phyloP scores from a whole-genome alignment of 2,797 vertebrate species.

The Ispidina lecontei region DNA sequence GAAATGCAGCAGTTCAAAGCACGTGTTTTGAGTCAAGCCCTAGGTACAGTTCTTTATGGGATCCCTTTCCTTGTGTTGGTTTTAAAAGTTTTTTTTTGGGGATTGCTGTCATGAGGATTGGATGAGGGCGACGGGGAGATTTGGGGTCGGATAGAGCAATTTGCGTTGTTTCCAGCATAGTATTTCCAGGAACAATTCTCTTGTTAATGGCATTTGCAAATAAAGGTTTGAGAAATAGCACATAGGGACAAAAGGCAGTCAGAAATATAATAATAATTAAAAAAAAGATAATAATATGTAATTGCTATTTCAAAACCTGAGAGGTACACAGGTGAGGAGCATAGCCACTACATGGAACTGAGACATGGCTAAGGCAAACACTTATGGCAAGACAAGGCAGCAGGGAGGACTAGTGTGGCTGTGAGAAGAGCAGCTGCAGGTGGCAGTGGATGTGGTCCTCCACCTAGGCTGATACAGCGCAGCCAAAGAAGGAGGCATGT shows the following conservation, averaged over 20 bases:
- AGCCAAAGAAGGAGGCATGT: neutral
- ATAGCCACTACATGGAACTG: neutral
- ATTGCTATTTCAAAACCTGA: neutral
- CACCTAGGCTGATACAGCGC: neutral
- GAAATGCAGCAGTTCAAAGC: fast-evolving
- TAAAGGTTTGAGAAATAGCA: slow-evolving; percentile 4
- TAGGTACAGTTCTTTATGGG: neutral
- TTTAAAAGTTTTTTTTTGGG: neutral
- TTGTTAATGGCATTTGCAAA: neutral
- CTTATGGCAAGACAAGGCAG: neutral
- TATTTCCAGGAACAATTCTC: neutral
- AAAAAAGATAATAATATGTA: neutral
- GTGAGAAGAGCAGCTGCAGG: neutral
- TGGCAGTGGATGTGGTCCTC: neutral
- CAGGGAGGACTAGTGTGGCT: neutral
- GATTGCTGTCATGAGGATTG: neutral
- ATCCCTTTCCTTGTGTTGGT: neutral
- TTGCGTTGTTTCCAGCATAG: neutral
- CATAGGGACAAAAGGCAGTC: neutral
- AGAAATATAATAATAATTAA: neutral
- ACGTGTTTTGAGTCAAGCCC: neutral
- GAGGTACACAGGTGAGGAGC: neutral
- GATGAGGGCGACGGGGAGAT: neutral
- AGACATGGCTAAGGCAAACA: neutral
- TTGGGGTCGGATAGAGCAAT: neutral